Evolutionary conservation across 2,888 invertebrate species (phyloP), one percentile per base, ranked within the genome.

Genomic region (Dynastes maya): DNA sequence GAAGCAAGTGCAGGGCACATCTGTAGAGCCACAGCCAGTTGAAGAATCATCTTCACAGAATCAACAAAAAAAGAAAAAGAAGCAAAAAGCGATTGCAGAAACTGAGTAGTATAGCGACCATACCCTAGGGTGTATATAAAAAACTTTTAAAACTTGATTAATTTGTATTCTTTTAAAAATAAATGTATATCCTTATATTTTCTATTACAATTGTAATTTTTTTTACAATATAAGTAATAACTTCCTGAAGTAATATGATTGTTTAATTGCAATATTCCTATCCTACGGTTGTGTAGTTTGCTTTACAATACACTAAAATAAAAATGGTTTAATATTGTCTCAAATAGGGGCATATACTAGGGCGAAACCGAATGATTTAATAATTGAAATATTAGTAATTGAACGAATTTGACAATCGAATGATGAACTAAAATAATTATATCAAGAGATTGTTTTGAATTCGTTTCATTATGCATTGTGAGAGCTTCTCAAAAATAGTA

Each of bases 251-350:
- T 61, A 63, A 37, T 45, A 55, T 29, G 29, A 6, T 51, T 37
- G 6, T 72, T 74, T 78, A 16, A 64, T 72, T 70, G 29, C 45
- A 9, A 45, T 65, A 63, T 81, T 40, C 63, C 11, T 81, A 85
- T 51, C 81, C 82, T 32, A 86, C 84, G 55, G 86, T 85, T 65
- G 89, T 88, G 82, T 90, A 90, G 83, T 90, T 89, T 13, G 90
- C 90, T 83, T 90, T 90, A 83, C 90, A 90, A 81, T 89, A 88
- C 9, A 89, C 89, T 89, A 83, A 83, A 88, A 88, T 79, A 84
- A 83, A 84, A 82, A 45, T 45, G 32, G 5, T 32, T 32, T 0
- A 32, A 32, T 32, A 32, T 32, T 0, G 5, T 32, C 0, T 4
- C 4, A 32, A 32, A 32, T 4, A 32, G 3, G 0, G 4, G 5